Evolutionary conservation across 2,797 vertebrate species (phyloP).

Genomic region (Pseudomugil tenellus): DNA sequence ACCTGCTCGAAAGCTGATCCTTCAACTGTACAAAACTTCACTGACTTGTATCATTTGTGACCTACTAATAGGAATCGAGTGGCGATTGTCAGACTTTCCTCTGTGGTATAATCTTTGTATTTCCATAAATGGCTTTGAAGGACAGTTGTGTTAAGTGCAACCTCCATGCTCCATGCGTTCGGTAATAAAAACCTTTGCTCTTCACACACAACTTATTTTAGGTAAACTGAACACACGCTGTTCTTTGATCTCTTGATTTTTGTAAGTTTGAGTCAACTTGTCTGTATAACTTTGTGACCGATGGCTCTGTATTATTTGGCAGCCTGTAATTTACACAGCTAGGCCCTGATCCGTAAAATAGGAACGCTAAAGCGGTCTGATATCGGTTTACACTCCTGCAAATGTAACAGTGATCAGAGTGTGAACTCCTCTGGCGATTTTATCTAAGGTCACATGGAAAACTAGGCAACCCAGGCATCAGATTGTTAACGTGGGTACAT

Average conservation of each 20-base stretch:
- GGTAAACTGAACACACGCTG: slow-evolving; percentile 57
- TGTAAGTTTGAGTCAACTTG: slow-evolving; percentile 36
- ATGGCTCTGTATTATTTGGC: slow-evolving; percentile 71
- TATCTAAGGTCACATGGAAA: slow-evolving; percentile 80
- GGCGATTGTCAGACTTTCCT: slow-evolving; percentile 85
- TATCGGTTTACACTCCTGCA: slow-evolving; percentile 44
- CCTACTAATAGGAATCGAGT: slow-evolving; percentile 73
- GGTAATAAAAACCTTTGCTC: slow-evolving; percentile 62
- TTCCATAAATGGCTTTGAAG: slow-evolving; percentile 84
- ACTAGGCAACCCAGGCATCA: slow-evolving; percentile 77
- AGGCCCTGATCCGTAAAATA: slow-evolving; percentile 56
- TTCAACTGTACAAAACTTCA: slow-evolving; percentile 79
- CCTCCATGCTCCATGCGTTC: slow-evolving; percentile 73
- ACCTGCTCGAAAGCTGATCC: slow-evolving; percentile 70
- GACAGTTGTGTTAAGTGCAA: slow-evolving; percentile 80
- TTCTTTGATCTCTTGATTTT: slow-evolving; percentile 45
- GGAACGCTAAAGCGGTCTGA: slow-evolving; percentile 36
- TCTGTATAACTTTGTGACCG: slow-evolving; percentile 33
- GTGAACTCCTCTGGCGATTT: slow-evolving; percentile 54
- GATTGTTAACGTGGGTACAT: slow-evolving; percentile 65
- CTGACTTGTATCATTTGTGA: slow-evolving; percentile 69
- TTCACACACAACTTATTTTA: slow-evolving; percentile 30
- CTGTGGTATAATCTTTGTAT: slow-evolving; percentile 77
- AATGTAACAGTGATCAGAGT: slow-evolving; percentile 58
- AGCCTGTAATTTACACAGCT: slow-evolving; percentile 53